Percentiles rank a stretch among this genome's conserved stretches.
phyloP scores from a whole-genome alignment of 2,888 invertebrate species.

The Eupithecia exiguata region DNA sequence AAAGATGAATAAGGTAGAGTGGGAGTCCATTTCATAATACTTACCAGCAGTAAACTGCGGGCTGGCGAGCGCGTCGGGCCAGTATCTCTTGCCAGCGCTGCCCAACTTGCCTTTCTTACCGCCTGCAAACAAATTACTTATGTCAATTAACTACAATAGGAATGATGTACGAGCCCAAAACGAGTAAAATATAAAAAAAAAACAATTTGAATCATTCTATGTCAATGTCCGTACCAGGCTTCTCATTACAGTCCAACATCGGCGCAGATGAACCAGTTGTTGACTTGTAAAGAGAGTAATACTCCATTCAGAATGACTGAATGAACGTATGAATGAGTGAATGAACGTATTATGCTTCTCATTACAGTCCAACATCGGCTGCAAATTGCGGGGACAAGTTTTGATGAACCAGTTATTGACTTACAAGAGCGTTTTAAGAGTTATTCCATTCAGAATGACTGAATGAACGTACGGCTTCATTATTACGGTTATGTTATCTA shows the following conservation, averaged over 20 bases:
- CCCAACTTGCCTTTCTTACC: slow-evolving; percentile 86
- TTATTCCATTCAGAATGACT: neutral
- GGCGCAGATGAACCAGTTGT: slow-evolving; percentile 98
- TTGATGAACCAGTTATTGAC: slow-evolving; percentile 98
- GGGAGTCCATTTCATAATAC: slow-evolving; percentile 22
- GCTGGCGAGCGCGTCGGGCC: slow-evolving; percentile 89
- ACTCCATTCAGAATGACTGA: neutral
- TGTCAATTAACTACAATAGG: neutral
- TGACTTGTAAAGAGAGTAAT: slow-evolving; percentile 92
- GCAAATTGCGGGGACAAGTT: slow-evolving; percentile 94
- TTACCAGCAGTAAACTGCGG: slow-evolving; percentile 85
- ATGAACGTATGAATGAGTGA: neutral
- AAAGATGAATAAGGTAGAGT: too few relatives aligned
- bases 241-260: too few relatives aligned
- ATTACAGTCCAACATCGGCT: slow-evolving; percentile 93
- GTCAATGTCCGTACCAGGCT: too few relatives aligned
- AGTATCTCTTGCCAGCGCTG: slow-evolving; percentile 87
- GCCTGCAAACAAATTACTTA: slow-evolving; percentile 54
- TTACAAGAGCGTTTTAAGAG: slow-evolving; percentile 87
- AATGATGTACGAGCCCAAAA: too few relatives aligned
- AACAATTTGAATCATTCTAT: too few relatives aligned
- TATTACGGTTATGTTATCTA: too few relatives aligned
- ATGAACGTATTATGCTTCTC: slow-evolving; percentile 64
- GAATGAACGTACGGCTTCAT: too few relatives aligned
- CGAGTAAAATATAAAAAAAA: too few relatives aligned